Evolutionary conservation across 1,140 invertebrate genomes (phyloP).

Genomic region (Camponotus pennsylvanicus): DNA sequence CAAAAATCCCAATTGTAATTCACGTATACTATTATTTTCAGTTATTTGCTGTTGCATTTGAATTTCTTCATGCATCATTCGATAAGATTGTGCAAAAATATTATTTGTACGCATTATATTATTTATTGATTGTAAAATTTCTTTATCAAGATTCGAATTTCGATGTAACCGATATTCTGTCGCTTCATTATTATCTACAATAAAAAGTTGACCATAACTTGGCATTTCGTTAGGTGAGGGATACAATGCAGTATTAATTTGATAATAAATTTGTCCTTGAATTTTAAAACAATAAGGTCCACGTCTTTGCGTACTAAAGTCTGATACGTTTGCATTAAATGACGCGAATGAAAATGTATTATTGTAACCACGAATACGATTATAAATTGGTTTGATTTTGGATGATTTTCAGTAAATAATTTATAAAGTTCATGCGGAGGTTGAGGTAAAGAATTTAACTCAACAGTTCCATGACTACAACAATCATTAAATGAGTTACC

Average conservation of each 20-base stretch:
- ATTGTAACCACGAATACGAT: conserved; percentile 25
- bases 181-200: conserved; percentile 5
- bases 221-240: not conserved
- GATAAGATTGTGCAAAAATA: conserved; percentile 5
- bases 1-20: conserved; percentile 10
- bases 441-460: not conserved
- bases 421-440: not conserved
- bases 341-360: conserved; percentile 18
- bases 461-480: not conserved
- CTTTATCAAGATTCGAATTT: conserved; percentile 15
- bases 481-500: conserved; percentile 6
- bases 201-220: not conserved
- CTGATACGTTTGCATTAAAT: not conserved
- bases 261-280: not conserved
- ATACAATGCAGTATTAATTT: not conserved
- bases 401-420: conserved; percentile 12
- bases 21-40: not conserved
- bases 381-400: not conserved
- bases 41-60: not conserved
- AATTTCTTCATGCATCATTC: conserved; percentile 18
- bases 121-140: conserved; percentile 21
- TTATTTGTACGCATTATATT: conserved; percentile 17
- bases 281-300: conserved; percentile 9
- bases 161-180: not conserved
- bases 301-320: not conserved